These are phyloP conservation scores for Spondyliosoma cantharus DNA, from an alignment of 2,797 vertebrate genomes.

Conservation along the genomic window DNA sequence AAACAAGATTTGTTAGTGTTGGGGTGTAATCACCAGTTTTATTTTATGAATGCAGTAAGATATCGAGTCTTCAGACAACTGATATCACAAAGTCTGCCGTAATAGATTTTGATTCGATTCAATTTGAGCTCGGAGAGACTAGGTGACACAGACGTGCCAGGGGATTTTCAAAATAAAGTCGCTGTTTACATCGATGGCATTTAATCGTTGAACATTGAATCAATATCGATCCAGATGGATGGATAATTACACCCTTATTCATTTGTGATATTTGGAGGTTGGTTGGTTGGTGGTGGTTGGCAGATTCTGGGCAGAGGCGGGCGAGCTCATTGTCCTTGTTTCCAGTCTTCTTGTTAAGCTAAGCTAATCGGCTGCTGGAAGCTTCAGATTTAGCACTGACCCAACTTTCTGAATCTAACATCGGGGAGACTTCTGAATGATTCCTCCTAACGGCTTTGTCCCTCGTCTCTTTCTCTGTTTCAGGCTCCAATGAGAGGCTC, in stretches of 20 bases:
- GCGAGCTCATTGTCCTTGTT: background rate
- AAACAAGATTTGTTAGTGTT: background rate
- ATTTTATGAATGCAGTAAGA: too few relatives aligned
- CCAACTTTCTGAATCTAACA: background rate
- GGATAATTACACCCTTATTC: background rate
- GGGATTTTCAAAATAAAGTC: too few relatives aligned
- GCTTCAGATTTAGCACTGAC: background rate
- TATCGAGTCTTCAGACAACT: too few relatives aligned
- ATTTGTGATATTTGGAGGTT: background rate
- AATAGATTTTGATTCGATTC: too few relatives aligned
- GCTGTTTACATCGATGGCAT: too few relatives aligned
- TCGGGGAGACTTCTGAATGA: background rate
- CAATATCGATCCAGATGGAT: too few relatives aligned
- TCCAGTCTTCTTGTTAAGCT: background rate
- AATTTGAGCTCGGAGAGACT: too few relatives aligned
- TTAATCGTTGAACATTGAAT: too few relatives aligned
- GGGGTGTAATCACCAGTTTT: too few relatives aligned
- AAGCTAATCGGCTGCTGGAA: background rate
- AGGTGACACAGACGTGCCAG: too few relatives aligned
- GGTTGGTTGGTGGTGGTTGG: background rate
- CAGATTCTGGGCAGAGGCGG: background rate
- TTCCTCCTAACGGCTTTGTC: background rate
- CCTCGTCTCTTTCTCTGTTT: background rate
- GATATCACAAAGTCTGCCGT: too few relatives aligned
- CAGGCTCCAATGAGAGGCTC: conserved; percentile 80